Conservation (phyloP, 2,797 vertebrate genomes). For the Gymnodraco acuticeps region DNA sequence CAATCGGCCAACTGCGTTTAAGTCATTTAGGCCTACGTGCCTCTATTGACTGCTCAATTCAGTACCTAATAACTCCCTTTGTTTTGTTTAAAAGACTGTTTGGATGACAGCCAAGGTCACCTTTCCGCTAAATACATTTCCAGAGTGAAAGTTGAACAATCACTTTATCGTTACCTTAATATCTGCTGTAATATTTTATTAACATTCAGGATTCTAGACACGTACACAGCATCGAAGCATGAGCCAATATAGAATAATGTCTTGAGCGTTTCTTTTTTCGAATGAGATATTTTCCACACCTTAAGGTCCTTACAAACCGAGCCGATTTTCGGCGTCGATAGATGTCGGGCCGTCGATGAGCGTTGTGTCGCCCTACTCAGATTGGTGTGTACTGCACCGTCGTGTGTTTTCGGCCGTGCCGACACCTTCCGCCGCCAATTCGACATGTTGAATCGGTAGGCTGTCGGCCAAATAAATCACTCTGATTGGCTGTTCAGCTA, state of each 20-base stretch:
- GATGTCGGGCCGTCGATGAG: too few species aligned
- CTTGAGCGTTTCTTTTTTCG: neutral
- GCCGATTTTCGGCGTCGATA: too few species aligned
- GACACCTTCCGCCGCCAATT: too few species aligned
- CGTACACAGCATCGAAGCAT: constrained; percentile 10
- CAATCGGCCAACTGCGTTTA: constrained; percentile 40
- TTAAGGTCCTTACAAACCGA: neutral
- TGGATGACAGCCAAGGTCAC: constrained; percentile 66
- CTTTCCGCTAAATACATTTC: constrained; percentile 39
- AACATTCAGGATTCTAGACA: constrained; percentile 39
- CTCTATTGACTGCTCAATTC: constrained; percentile 56
- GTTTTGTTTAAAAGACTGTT: constrained; percentile 51
- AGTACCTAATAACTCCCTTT: constrained; percentile 52
- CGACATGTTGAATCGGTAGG: too few species aligned
- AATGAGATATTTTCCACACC: neutral
- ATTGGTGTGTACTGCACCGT: too few species aligned
- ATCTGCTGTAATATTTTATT: constrained; percentile 29
- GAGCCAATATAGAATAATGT: constrained; percentile 3
- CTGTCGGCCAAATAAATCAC: too few species aligned
- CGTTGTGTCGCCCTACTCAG: too few species aligned
- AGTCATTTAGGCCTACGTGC: constrained; percentile 72
- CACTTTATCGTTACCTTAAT: constrained; percentile 21
- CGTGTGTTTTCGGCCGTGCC: too few species aligned
- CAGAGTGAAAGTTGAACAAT: constrained; percentile 54
- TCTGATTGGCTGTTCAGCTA: too few species aligned